Evolutionary conservation across 2,797 vertebrate genomes (phyloP).

Genomic region (Pyrocephalus nanus): DNA sequence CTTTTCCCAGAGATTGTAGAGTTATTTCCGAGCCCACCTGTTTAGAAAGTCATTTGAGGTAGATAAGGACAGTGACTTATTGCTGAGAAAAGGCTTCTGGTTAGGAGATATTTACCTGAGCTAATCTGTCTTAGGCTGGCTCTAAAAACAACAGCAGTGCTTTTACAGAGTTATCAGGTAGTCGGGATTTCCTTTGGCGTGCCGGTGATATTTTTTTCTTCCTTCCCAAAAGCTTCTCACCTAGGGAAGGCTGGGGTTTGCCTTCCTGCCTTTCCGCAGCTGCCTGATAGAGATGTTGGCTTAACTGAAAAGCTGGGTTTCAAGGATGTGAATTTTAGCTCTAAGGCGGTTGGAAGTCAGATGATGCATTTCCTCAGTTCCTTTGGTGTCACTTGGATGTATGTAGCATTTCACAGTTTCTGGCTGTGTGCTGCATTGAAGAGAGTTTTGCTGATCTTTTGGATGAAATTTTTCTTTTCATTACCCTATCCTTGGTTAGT

Average conservation of each 20-base stretch:
- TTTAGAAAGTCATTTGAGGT: constrained; percentile 47
- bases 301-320: background rate
- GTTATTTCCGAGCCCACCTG: constrained; percentile 17
- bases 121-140: constrained; percentile 32
- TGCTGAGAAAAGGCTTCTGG: constrained; percentile 39
- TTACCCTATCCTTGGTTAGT: background rate
- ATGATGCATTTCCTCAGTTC: background rate
- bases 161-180: background rate
- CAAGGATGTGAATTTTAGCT: constrained; percentile 19
- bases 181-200: background rate
- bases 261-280: background rate
- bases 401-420: background rate
- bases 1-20: background rate
- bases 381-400: background rate
- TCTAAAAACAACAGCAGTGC: constrained; percentile 39
- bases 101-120: constrained; percentile 42
- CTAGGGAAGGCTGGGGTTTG: background rate
- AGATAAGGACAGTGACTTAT: constrained; percentile 51
- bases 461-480: background rate
- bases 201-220: background rate
- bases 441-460: background rate
- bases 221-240: background rate
- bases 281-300: background rate
- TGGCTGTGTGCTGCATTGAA: background rate
- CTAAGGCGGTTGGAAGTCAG: background rate